Conservation (phyloP, 53 echinoderm and acorn worm genomes). For the Echinometra lucunter region DNA sequence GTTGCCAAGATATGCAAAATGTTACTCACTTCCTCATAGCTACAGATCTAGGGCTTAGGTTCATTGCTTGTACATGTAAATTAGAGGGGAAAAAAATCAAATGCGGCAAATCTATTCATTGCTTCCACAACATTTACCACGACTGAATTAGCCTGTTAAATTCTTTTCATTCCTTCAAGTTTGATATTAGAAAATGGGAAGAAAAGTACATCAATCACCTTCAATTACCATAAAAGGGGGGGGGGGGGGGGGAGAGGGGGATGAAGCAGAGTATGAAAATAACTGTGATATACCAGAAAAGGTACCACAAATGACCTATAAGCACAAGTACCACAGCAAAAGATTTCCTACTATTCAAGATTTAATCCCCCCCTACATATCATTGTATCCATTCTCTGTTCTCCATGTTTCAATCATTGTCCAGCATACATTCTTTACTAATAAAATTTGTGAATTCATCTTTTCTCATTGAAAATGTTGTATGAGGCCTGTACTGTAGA, state of each 20-base stretch:
- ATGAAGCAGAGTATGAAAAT: slow-evolving; percentile 10
- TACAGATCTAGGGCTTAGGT: background rate
- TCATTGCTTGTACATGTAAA: background rate
- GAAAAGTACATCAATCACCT: background rate
- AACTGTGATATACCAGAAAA: background rate
- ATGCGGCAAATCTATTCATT: background rate
- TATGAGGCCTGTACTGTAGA: slow-evolving; percentile 2
- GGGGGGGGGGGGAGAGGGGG: no score
- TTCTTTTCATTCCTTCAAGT: background rate
- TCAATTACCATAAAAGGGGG: background rate
- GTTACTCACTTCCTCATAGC: background rate
- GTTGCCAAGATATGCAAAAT: background rate
- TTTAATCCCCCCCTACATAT: background rate
- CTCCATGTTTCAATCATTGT: slow-evolving; percentile 10
- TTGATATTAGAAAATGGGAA: background rate
- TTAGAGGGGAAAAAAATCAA: background rate
- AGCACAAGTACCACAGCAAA: background rate
- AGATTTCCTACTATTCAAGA: background rate
- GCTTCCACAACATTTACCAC: background rate
- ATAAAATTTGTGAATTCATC: background rate
- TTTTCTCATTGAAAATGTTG: background rate
- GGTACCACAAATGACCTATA: background rate
- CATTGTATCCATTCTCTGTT: background rate
- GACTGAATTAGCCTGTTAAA: background rate
- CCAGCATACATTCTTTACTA: background rate